Conservation (phyloP, 2,113 vertebrate species). For the Myrmecobius fasciatus region DNA sequence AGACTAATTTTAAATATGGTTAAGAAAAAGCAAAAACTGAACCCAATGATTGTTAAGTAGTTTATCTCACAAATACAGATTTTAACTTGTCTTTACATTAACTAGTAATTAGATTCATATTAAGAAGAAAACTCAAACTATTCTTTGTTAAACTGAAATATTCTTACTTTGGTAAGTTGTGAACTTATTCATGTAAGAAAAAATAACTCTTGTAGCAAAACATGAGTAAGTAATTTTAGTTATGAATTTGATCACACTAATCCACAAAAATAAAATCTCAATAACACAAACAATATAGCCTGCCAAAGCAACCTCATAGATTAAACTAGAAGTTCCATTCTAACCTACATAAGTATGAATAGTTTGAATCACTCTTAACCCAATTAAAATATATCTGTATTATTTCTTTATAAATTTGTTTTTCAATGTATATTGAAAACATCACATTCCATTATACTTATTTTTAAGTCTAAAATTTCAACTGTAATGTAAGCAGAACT, state of each 20-base stretch:
- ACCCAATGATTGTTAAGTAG: conserved; percentile 18
- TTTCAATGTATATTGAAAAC: neutral
- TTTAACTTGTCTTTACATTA: conserved; percentile 54
- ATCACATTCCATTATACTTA: neutral
- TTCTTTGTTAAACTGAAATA: conserved; percentile 53
- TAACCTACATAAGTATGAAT: neutral
- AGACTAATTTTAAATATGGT: conserved; percentile 5
- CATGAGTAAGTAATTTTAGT: conserved; percentile 38
- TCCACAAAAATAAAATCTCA: conserved; percentile 56
- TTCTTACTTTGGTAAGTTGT: conserved; percentile 5
- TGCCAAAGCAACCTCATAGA: neutral
- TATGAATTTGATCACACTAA: conserved; percentile 44
- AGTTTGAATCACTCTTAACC: neutral
- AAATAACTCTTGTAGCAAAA: conserved; percentile 16
- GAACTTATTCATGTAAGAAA: conserved; percentile 38
- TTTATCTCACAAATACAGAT: conserved; percentile 50
- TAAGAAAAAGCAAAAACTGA: neutral
- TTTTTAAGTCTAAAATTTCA: neutral
- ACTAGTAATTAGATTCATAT: conserved; percentile 40
- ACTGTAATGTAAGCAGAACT: neutral
- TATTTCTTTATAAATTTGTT: neutral
- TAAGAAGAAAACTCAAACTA: conserved; percentile 43
- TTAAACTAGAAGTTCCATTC: conserved; percentile 2
- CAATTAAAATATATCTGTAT: neutral
- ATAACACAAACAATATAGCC: neutral